A percentile compares a stretch with the other conserved stretches of the same genome.
Evolutionary conservation across 2,888 invertebrate species (phyloP).

Genomic region (Drosophila villosipedis): DNA sequence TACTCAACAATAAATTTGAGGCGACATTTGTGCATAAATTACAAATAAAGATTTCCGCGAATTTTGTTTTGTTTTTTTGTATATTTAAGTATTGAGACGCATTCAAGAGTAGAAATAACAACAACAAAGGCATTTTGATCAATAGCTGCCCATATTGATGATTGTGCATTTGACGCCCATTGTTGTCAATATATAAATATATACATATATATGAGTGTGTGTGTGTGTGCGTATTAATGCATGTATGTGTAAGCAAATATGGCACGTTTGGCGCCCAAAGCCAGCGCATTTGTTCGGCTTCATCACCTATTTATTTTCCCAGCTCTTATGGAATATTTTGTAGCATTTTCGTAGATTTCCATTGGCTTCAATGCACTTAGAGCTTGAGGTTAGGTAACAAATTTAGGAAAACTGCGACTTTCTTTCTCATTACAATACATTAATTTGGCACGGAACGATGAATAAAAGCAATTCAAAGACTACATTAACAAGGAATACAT

Average conservation of each 20-base stretch:
- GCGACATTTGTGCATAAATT: slow-evolving; percentile 75
- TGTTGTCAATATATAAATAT: slow-evolving; percentile 15
- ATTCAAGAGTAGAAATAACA: slow-evolving; percentile 24
- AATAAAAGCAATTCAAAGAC: background rate
- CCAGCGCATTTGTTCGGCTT: slow-evolving; percentile 67
- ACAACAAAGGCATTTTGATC: slow-evolving; percentile 32
- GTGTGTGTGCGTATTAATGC: slow-evolving; percentile 11
- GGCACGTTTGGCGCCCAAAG: slow-evolving; percentile 19
- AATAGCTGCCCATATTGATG: slow-evolving; percentile 51
- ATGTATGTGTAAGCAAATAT: slow-evolving; percentile 29
- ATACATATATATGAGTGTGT: background rate
- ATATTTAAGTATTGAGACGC: slow-evolving; percentile 18
- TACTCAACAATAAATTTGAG: slow-evolving; percentile 65
- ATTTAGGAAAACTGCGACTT: background rate
- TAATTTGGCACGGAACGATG: background rate
- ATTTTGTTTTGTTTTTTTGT: slow-evolving; percentile 53
- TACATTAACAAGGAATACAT: background rate
- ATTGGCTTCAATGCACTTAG: slow-evolving; percentile 5
- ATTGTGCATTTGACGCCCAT: slow-evolving; percentile 60
- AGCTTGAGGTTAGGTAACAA: background rate
- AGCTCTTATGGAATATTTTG: slow-evolving; percentile 37
- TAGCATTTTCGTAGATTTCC: slow-evolving; percentile 27
- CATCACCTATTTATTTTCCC: slow-evolving; percentile 43
- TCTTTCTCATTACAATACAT: background rate
- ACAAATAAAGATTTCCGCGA: slow-evolving; percentile 70